Evolutionary conservation across 2,113 vertebrate species (phyloP), one percentile per base, ranked within the genome.

Genomic region (Aspiorhynchus laticeps): DNA sequence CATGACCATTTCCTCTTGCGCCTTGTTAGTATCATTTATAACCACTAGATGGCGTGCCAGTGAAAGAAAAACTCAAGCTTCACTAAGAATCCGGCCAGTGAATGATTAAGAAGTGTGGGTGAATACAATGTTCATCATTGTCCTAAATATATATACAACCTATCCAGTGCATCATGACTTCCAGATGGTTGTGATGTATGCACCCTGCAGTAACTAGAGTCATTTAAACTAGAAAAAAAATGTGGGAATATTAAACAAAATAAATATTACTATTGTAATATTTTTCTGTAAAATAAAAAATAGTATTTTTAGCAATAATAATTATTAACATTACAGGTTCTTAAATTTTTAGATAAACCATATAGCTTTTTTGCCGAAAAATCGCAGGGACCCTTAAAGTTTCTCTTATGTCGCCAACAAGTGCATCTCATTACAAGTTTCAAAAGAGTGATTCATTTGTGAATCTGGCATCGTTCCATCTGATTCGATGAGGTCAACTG

Each of bases 31-130:
- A 59, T 53, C 9, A 67, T 6, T 0, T 9, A 2, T 76, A 11
- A 17, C 91, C 93, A 89, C 89, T 85, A 90, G 91, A 85, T 91
- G 93, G 86, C 91, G 90, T 65, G 28, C 38, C 90, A 88, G 69
- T 85, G 71, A 81, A 33, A 85, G 46, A 76, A 51, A 28, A n/a
- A 56, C 65, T 28, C 14, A 36, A 8, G 31, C 1, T 2, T 31
- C 43, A 7, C 5, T 9, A 36, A 21, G 7, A 19, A 41, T 21
- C 21, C 21, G 14, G 38, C 36, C 21, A n/a, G 36, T 24, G 69
- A 71, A 21, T 33, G 31, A 71, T 38, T 59, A 59, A 59, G 7
- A 59, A 41, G 19, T 74, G 43, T 78, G 26, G 48, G 46, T 33
- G 46, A 79, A 36, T 36, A 15, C 11, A 48, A 48, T 28, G n/a